phyloP scores from a whole-genome alignment of 2,113 vertebrate genomes.

The Dasyurus viverrinus region DNA sequence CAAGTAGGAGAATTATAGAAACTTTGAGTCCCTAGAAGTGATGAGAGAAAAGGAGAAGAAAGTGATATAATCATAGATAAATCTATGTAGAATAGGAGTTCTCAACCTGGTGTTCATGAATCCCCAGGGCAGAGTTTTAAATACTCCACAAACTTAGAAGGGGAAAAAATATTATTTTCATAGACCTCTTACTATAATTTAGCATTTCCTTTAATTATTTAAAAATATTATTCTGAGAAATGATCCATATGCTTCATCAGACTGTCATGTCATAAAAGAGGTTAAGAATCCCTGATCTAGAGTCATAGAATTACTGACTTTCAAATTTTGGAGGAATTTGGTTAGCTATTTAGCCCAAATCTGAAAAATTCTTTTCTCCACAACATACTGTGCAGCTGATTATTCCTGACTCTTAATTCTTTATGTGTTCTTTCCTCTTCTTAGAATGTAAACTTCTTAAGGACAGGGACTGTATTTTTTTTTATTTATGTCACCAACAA shows the following conservation, averaged over 20 bases:
- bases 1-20: not conserved
- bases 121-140: not conserved
- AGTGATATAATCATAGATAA: not conserved
- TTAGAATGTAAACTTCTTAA: not conserved
- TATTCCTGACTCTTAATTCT: not conserved
- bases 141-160: not conserved
- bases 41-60: not conserved
- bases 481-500: not conserved
- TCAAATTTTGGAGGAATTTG: not conserved
- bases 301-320: not conserved
- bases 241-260: not conserved
- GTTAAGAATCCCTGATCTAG: not conserved
- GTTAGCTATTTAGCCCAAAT: not conserved
- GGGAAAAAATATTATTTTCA: not conserved
- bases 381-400: not conserved
- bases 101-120: not conserved
- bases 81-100: not conserved
- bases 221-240: not conserved
- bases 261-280: not conserved
- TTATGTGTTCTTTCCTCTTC: not conserved
- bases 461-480: not conserved
- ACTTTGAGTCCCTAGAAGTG: not conserved
- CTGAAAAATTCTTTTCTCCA: not conserved
- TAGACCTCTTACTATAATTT: not conserved
- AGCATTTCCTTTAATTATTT: not conserved